Evolutionary conservation across 2,888 invertebrate species (phyloP).

Genomic region (Graphium colonna): DNA sequence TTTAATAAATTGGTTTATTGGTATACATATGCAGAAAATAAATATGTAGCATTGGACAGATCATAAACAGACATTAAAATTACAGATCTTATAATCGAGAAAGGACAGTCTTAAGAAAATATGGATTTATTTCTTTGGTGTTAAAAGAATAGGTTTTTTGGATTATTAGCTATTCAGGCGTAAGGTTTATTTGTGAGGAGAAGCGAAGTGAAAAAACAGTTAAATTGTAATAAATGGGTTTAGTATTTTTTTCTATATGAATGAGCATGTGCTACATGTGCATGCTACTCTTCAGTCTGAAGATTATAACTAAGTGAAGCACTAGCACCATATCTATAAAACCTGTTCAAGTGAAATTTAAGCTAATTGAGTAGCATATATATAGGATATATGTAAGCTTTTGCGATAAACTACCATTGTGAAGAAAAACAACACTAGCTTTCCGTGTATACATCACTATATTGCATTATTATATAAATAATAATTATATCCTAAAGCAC

Average conservation of each 20-base stretch:
- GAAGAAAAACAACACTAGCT: conserved; percentile 8
- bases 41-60: conserved; percentile 23
- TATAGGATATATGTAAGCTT: conserved; percentile 31
- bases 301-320: conserved; percentile 57
- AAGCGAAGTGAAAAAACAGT: conserved; percentile 6
- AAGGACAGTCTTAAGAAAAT: conserved; percentile 33
- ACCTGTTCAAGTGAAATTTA: conserved; percentile 36
- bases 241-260: neutral
- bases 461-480: neutral
- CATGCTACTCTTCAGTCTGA: conserved; percentile 48
- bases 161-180: conserved; percentile 9
- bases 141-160: conserved; percentile 27
- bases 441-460: neutral
- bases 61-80: conserved; percentile 21
- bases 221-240: conserved; percentile 9
- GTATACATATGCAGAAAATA: conserved; percentile 23
- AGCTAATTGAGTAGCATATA: conserved; percentile 47
- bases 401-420: conserved; percentile 20
- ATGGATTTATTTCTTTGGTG: conserved; percentile 42
- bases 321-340: conserved; percentile 64
- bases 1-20: conserved; percentile 21
- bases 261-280: conserved; percentile 37
- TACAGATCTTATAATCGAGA: conserved; percentile 24
- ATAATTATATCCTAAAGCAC: conserved; percentile 7
- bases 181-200: neutral